Evolutionary conservation across 2,113 vertebrate genomes (phyloP).

Genomic region (Erythrocercus mccallii): DNA sequence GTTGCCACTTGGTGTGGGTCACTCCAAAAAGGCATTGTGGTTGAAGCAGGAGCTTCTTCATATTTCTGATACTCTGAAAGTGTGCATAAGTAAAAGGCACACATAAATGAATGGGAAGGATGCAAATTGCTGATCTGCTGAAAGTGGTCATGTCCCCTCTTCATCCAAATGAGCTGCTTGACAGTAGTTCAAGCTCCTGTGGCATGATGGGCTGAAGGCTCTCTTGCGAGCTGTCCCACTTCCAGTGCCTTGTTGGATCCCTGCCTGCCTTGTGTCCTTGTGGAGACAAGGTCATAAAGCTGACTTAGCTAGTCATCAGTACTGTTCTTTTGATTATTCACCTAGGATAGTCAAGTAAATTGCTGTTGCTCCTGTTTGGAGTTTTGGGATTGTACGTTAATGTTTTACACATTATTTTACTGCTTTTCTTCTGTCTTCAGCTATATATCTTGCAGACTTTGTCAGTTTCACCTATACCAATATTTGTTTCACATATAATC

Average conservation of each 20-base stretch:
- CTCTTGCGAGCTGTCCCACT: background rate
- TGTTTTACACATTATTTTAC: slow-evolving; percentile 1
- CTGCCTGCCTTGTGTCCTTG: background rate
- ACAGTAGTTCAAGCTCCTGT: background rate
- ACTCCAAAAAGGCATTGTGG: background rate
- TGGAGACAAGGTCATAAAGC: background rate
- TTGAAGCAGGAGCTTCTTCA: background rate
- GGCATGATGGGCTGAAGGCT: background rate
- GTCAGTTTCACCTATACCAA: background rate
- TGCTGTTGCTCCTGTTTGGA: background rate
- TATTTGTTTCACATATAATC: background rate
- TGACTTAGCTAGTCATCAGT: background rate
- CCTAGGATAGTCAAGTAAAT: background rate
- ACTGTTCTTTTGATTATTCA: background rate
- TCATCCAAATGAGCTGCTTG: background rate
- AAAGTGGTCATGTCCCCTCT: fast-evolving
- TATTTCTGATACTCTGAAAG: background rate
- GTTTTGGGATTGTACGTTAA: background rate
- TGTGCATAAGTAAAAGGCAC: background rate
- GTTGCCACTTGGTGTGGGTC: background rate
- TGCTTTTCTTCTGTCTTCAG: background rate
- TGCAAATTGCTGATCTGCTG: background rate
- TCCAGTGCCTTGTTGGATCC: background rate
- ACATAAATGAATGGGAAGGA: background rate
- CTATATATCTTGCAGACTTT: background rate